Conservation (phyloP, 2,888 invertebrate genomes). For the Cataglyphis altisquamis region DNA sequence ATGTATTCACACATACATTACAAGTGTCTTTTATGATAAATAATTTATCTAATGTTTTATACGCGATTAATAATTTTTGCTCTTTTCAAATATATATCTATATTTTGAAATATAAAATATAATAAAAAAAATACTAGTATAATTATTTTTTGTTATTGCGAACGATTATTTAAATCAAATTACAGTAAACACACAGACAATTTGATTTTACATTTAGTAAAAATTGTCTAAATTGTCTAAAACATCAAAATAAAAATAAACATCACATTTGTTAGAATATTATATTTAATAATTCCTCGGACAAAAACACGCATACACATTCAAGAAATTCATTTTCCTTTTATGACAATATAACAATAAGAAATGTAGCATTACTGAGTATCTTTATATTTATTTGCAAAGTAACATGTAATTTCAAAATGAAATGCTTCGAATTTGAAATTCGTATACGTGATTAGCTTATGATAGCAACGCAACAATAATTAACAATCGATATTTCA, state of each 20-base stretch:
- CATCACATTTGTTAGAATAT: not conserved
- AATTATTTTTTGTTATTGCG: not conserved
- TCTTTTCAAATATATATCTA: not conserved
- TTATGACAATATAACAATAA: not conserved
- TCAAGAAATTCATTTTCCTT: constrained; percentile 2
- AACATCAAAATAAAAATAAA: not conserved
- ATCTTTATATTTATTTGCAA: not conserved
- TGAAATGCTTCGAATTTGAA: constrained; percentile 55
- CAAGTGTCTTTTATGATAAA: constrained; percentile 38
- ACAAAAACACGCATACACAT: not conserved
- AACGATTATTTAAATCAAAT: not conserved
- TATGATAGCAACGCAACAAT: constrained; percentile 32
- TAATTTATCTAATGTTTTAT: constrained; percentile 17
- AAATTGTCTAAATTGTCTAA: not conserved
- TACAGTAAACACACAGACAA: not conserved
- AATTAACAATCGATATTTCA: constrained; percentile 37
- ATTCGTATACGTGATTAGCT: constrained; percentile 52
- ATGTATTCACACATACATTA: constrained; percentile 56
- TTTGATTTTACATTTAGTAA: not conserved
- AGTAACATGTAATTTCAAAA: constrained; percentile 36
- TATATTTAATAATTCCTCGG: constrained; percentile 24
- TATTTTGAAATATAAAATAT: not conserved
- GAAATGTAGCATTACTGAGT: not conserved
- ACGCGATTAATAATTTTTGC: constrained; percentile 9
- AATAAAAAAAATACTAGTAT: not conserved